Conservation (phyloP, 2,888 invertebrate genomes). For the Antheraea yamamai region DNA sequence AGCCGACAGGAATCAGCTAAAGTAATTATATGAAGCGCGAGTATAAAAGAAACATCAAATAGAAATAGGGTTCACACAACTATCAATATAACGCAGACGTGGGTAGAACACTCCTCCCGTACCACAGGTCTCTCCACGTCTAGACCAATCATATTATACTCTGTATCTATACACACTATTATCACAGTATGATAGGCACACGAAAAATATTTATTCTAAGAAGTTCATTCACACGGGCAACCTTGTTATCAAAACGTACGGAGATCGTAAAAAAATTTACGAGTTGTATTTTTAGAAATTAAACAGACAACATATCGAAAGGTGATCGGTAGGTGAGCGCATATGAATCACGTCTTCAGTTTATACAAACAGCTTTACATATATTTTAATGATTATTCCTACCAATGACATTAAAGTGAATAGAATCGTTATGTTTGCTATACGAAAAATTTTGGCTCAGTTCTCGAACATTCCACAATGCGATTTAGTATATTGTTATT, state of each 20-base stretch:
- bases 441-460: too few species aligned
- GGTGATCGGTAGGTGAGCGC: background rate
- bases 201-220: background rate
- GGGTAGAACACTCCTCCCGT: background rate
- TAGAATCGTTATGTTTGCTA: too few species aligned
- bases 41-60: background rate
- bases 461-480: too few species aligned
- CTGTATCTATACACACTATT: background rate
- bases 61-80: background rate
- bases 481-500: background rate
- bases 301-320: background rate
- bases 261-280: slow-evolving; percentile 21
- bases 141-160: background rate
- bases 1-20: too few species aligned
- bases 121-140: background rate
- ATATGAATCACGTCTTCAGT: background rate
- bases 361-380: background rate
- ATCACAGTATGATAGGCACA: background rate
- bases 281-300: slow-evolving; percentile 15
- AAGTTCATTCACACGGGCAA: slow-evolving; percentile 18
- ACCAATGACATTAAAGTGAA: background rate
- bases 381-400: background rate
- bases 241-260: slow-evolving; percentile 18
- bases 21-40: too few species aligned
- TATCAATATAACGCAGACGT: background rate